Evolutionary conservation across 2,797 vertebrate genomes (phyloP).

Genomic region (Rhinatrema bivittatum): DNA sequence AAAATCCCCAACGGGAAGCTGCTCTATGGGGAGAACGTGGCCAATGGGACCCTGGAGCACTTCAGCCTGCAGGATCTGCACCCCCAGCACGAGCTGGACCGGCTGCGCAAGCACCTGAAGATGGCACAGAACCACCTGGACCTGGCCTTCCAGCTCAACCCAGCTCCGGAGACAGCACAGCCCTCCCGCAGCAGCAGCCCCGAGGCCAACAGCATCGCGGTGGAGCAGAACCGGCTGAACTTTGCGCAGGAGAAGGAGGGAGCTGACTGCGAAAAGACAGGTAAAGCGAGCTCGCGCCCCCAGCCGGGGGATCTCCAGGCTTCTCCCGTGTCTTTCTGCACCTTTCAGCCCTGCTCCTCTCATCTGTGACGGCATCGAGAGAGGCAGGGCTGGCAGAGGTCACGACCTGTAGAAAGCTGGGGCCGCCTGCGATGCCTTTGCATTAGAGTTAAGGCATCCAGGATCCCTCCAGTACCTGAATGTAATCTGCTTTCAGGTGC

Average conservation of each 20-base stretch:
- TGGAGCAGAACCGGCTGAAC: conserved; percentile 82
- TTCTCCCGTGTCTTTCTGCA: conserved; percentile 33
- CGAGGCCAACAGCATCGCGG: conserved; percentile 64
- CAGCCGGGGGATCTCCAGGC: too few species aligned
- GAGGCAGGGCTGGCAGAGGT: too few species aligned
- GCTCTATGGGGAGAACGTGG: conserved; percentile 48
- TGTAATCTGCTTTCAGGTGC: too few species aligned
- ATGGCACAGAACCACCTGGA: conserved; percentile 79
- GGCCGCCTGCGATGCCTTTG: too few species aligned
- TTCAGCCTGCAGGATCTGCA: conserved; percentile 42
- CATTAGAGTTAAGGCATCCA: too few species aligned
- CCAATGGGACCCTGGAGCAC: conserved; percentile 46
- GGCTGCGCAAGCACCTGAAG: conserved; percentile 69
- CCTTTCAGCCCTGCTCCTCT: conserved; percentile 15
- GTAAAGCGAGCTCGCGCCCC: too few species aligned
- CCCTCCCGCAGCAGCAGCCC: conserved; percentile 73
- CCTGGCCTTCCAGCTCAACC: conserved; percentile 67
- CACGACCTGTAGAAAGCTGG: too few species aligned
- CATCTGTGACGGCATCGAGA: too few species aligned
- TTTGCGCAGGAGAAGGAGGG: conserved; percentile 76
- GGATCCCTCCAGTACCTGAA: too few species aligned
- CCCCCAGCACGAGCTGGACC: conserved; percentile 57
- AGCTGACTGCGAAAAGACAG: conserved; percentile 49
- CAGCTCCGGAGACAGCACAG: conserved; percentile 32
- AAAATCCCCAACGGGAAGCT: conserved; percentile 34